Conservation (phyloP, 1,140 invertebrate genomes). For the Ladona fulva region DNA sequence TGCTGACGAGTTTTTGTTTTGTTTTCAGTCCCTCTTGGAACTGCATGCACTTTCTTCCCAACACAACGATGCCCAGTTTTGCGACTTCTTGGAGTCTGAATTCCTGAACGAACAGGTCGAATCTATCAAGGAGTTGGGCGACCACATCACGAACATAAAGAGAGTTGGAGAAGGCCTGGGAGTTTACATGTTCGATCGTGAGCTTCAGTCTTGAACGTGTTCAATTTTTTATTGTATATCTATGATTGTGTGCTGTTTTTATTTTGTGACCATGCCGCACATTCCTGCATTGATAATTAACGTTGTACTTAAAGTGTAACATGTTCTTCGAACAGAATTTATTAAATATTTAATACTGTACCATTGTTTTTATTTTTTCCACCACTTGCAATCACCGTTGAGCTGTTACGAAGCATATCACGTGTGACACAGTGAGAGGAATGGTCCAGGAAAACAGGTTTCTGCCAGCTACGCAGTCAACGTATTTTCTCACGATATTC, state of each 20-base stretch:
- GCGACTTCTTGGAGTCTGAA: constrained; percentile 61
- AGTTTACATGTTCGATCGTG: constrained; percentile 63
- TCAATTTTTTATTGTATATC: neutral
- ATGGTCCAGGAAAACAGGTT: too few species aligned
- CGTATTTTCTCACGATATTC: too few species aligned
- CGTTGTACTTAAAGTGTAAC: neutral
- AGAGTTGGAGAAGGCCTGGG: constrained; percentile 62
- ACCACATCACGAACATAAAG: constrained; percentile 60
- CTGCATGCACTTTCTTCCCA: constrained; percentile 53
- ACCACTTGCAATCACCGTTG: too few species aligned
- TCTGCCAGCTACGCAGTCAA: too few species aligned
- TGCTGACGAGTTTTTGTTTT: neutral
- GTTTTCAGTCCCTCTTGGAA: constrained; percentile 48
- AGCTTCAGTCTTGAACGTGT: constrained; percentile 32
- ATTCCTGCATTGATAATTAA: neutral
- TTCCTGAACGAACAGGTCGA: constrained; percentile 69
- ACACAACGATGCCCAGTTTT: constrained; percentile 59
- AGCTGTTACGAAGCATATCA: too few species aligned
- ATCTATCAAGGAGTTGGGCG: constrained; percentile 59
- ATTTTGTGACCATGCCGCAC: neutral
- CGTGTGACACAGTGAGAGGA: too few species aligned
- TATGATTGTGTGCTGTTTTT: neutral
- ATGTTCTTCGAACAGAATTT: neutral
- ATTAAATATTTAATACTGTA: neutral
- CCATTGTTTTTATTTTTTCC: too few species aligned